These are phyloP conservation scores for Drosophila eugracilis DNA, from an alignment of 1,140 invertebrate genomes.

Conservation along the genomic window DNA sequence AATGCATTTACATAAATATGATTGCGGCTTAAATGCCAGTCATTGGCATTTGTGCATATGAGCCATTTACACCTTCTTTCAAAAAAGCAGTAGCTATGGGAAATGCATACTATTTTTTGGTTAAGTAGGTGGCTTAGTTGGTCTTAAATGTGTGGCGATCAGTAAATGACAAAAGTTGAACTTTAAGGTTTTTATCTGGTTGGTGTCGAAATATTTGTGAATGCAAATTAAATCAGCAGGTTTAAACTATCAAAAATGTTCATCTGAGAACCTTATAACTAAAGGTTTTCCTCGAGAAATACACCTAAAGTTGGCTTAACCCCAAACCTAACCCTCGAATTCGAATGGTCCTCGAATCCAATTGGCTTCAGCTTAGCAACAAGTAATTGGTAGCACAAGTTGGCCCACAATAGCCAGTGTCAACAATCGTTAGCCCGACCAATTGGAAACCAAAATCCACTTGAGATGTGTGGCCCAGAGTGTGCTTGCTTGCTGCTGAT, in stretches of 20 bases:
- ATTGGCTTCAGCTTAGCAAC: slow-evolving; percentile 7
- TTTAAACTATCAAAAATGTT: too few species aligned
- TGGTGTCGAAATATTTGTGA: neutral
- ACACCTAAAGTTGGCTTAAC: neutral
- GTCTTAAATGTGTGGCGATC: slow-evolving; percentile 8
- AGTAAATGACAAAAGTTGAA: slow-evolving; percentile 26
- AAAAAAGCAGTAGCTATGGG: slow-evolving; percentile 15
- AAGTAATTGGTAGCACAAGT: slow-evolving; percentile 10
- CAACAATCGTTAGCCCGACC: slow-evolving; percentile 6
- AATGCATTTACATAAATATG: slow-evolving; percentile 18
- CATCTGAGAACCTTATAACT: neutral
- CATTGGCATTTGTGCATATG: slow-evolving; percentile 34
- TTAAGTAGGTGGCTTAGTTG: slow-evolving; percentile 15
- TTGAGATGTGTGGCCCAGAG: slow-evolving; percentile 21
- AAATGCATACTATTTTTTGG: slow-evolving; percentile 4
- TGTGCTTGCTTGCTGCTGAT: too few species aligned
- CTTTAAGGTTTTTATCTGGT: slow-evolving; percentile 16
- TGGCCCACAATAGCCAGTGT: neutral
- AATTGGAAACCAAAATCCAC: slow-evolving; percentile 4
- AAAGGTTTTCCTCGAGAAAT: too few species aligned
- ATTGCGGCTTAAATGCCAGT: slow-evolving; percentile 28
- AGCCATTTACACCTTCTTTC: slow-evolving; percentile 20
- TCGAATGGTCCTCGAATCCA: neutral
- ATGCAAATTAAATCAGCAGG: too few species aligned
- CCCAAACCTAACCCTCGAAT: neutral